Percentiles rank a stretch among this genome's conserved stretches.
Conservation (phyloP, 1,140 invertebrate species). For the Aphidius gifuensis region DNA sequence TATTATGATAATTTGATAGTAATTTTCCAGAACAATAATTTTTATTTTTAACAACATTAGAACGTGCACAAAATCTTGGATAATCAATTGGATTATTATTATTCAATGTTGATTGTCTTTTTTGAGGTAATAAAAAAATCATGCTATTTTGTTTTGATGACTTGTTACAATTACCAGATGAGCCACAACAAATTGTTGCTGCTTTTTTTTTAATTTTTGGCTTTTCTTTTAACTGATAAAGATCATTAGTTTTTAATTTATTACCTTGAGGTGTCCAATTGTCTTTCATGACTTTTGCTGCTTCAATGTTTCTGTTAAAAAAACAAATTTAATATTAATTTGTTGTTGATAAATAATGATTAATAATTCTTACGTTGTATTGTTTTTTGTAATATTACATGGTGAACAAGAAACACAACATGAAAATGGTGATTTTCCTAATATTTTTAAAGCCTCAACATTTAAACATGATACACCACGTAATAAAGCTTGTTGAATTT, state of each 20-base stretch:
- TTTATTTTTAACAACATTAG: not conserved
- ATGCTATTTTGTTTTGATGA: slow-evolving; percentile 22
- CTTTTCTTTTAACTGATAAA: not conserved
- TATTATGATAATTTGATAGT: not conserved
- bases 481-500: slow-evolving; percentile 44
- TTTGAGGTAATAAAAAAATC: slow-evolving; percentile 34
- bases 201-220: slow-evolving; percentile 6
- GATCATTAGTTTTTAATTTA: slow-evolving; percentile 2
- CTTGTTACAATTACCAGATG: slow-evolving; percentile 21
- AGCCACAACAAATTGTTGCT: slow-evolving; percentile 21
- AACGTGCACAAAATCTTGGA: slow-evolving; percentile 10
- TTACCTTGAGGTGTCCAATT: slow-evolving; percentile 9
- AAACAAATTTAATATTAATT: not conserved
- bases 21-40: not conserved
- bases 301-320: slow-evolving; percentile 5
- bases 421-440: slow-evolving; percentile 39
- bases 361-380: slow-evolving; percentile 20
- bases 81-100: slow-evolving; percentile 10
- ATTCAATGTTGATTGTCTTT: slow-evolving; percentile 6
- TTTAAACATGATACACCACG: slow-evolving; percentile 49
- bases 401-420: slow-evolving; percentile 35
- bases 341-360: not conserved
- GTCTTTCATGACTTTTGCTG: slow-evolving; percentile 8
- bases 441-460: slow-evolving; percentile 43
- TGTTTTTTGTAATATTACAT: slow-evolving; percentile 26